Base-by-base conservation (phyloP, 2,113 vertebrate genomes). In the Alectura lathami region DNA sequence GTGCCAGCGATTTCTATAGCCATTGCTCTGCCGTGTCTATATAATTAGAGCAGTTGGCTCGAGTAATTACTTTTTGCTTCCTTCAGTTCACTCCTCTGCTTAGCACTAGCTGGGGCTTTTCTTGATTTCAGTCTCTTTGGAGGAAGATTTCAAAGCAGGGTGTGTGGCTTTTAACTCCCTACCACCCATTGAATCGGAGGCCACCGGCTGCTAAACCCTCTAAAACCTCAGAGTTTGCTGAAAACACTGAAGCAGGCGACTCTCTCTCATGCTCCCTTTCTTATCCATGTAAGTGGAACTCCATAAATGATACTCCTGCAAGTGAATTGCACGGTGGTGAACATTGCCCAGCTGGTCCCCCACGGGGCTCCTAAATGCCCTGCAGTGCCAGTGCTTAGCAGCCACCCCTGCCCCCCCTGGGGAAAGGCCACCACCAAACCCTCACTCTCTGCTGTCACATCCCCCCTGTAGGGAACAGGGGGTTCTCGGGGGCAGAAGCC, bases 41-140 rank as follows among this genome's bases (percentile, higher is more conserved):
- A 89, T 96, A 91, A 96, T 96, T 97, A 96, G 92, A 97, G 72
- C 56, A 69, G 73, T 78, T 87, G 86, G 86, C 86, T 96, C 74
- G 70, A 91, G 87, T 88, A 86, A 95, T 96, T 96, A 90, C 74
- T 88, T 94, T 80, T 83, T 64, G 42, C 34, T 90, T 91, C 76
- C 56, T 90, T 93, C 74, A 75, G 43, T 91, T 89, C 51, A 38
- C 96, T 91, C 73, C 48, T 63, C 72, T 66, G 30, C 27, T 92
- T 82, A 84, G 53, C 74, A 66, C 86, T 57, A 70, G 30, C 70
- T 88, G 54, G 76, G 51, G 9, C 17, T 83, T 67, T 79, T 60
- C 83, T 84, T 80, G 63, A 75, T 86, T 91, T 87, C 38, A 88
- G 74, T 32, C 62, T 76, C 73, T 79, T 72, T 81, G 53, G 67